A percentile compares a stretch with the other conserved stretches of the same genome.
phyloP scores from a whole-genome alignment of 1,140 invertebrate species.

The Megalopta genalis region DNA sequence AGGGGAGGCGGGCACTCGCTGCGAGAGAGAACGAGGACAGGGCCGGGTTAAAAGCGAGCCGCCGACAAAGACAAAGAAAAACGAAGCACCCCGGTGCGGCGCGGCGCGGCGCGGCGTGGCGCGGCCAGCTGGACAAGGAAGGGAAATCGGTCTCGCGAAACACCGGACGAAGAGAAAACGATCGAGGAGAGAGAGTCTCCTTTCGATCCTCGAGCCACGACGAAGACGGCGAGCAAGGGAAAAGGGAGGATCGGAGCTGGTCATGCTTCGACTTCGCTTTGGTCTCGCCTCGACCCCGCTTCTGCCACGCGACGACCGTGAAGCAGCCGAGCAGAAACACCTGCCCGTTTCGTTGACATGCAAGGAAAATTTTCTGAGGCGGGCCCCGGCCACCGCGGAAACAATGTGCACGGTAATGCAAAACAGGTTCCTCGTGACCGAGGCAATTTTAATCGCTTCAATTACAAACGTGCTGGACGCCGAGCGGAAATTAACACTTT shows the following conservation, averaged over 20 bases:
- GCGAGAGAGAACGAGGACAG: conserved; percentile 29
- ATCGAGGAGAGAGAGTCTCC: conserved; percentile 26
- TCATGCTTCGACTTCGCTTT: conserved; percentile 62
- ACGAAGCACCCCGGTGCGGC: neutral
- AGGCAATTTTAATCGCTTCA: conserved; percentile 12
- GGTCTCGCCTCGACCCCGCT: conserved; percentile 64
- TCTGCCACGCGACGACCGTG: conserved; percentile 71
- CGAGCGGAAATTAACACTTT: conserved; percentile 5
- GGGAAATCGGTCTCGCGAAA: neutral
- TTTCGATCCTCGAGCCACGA: conserved; percentile 30
- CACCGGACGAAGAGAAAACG: conserved; percentile 22
- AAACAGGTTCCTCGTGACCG: neutral
- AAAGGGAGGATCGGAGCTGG: conserved; percentile 37
- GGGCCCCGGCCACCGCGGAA: conserved; percentile 11
- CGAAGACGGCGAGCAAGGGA: conserved; percentile 14
- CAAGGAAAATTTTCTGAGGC: conserved; percentile 65
- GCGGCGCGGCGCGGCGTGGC: no score
- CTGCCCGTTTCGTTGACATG: conserved; percentile 71
- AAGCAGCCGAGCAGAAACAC: conserved; percentile 68
- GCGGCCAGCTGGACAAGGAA: conserved; percentile 15
- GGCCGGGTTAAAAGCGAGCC: neutral
- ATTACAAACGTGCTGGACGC: neutral
- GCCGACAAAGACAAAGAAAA: neutral
- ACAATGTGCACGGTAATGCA: conserved; percentile 32
- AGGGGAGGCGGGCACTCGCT: conserved; percentile 40